Evolutionary conservation across 2,888 invertebrate genomes (phyloP), one percentile per base, ranked within the genome.

Genomic region (Phengaris alcon): DNA sequence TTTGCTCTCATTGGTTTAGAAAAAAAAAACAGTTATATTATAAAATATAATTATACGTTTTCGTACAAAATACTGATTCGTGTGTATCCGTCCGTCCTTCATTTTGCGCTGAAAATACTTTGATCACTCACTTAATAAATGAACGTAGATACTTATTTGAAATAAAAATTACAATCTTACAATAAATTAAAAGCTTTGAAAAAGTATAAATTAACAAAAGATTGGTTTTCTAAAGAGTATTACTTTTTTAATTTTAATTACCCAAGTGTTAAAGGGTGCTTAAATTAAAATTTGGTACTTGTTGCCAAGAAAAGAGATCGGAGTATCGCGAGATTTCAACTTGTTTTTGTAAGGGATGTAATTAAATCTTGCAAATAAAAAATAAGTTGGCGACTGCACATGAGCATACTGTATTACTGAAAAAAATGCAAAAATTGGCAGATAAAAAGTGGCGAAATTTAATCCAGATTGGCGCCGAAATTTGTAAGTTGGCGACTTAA

Each of bases 61-160:
- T 64, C 22, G 5, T 3, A 1, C 22, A 70, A 15, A 70, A 51
- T 51, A 70, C 12, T 5, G 9, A 51, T 10, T 15, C 70, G 70
- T 15, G 15, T 52, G 70, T 70, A 15, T 15, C 35, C 13, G 54
- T 35, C 51, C 12, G 70, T 70, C 22, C 48, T 52, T 72, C 72
- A 35, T 35, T 70, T 72, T 35, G 35, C 72, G 72, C 52, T 51
- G 72, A 72, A 72, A 22, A 72, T 54, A 54, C 72, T 72, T 72
- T 52, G 72, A 72, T 54, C 72, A 52, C 51, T 70, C 70, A 51
- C 35, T 72, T 54, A 69, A 44, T 72, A 54, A 72, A 72, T 35
- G 35, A 54, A 72, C 22, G 7, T 35, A 35, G 35, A 35, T 35
- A 52, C 35, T 22, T 72, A 72, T 72, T 54, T 54, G 51, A 72